Evolutionary conservation across 2,113 vertebrate genomes (phyloP).

Genomic region (Furnarius figulus): DNA sequence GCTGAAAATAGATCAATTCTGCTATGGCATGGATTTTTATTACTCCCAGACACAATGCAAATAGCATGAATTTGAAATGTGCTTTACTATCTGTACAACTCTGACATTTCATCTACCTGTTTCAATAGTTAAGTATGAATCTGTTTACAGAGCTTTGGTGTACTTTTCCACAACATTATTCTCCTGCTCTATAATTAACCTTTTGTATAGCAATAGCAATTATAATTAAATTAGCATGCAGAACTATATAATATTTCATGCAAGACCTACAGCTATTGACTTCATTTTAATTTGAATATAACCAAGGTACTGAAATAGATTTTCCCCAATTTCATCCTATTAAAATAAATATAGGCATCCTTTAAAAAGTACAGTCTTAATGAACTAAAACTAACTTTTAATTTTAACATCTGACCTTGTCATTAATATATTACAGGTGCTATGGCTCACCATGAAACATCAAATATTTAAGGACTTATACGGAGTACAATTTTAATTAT

Average conservation of each 20-base stretch:
- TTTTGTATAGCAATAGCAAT: slow-evolving; percentile 8
- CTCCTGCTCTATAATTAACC: slow-evolving; percentile 12
- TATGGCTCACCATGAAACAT: not conserved
- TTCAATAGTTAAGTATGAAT: not conserved
- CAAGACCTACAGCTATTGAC: slow-evolving; percentile 6
- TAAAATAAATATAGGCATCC: not conserved
- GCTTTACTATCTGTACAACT: not conserved
- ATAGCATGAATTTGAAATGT: not conserved
- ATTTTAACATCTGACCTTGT: not conserved
- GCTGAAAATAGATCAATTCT: not conserved
- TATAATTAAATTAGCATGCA: slow-evolving; percentile 12
- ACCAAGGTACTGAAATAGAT: not conserved
- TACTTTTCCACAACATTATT: slow-evolving; percentile 12
- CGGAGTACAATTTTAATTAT: not conserved
- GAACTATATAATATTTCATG: not conserved
- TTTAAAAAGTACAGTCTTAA: not conserved
- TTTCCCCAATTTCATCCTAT: not conserved
- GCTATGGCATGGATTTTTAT: not conserved
- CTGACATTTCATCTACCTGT: not conserved
- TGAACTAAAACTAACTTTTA: not conserved
- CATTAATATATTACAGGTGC: not conserved
- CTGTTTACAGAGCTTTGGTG: not conserved
- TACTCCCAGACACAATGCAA: not conserved
- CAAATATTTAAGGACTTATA: not conserved
- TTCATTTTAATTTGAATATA: not conserved